Evolutionary conservation across 1,140 invertebrate genomes (phyloP).

Genomic region (Ceratosolen solmsi): DNA sequence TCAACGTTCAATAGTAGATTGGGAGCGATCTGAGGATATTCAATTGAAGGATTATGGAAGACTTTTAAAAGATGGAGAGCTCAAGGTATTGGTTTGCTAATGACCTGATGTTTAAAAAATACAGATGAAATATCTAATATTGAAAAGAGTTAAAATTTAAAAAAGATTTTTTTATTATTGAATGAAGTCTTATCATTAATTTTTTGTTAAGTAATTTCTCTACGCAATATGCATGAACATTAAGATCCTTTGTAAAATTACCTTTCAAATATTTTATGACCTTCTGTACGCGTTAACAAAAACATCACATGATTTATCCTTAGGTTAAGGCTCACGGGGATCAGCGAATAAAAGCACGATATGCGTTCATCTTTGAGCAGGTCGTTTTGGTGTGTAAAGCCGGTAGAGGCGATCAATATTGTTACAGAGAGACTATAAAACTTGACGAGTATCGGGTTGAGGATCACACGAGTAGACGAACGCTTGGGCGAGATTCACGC

Average conservation of each 20-base stretch:
- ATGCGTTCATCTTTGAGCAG: slow-evolving; percentile 98
- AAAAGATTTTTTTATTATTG: too few relatives aligned
- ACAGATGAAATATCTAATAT: not conserved
- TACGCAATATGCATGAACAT: too few relatives aligned
- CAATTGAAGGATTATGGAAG: slow-evolving; percentile 91
- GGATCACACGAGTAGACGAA: slow-evolving; percentile 79
- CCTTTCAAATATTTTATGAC: too few relatives aligned
- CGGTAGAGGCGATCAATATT: slow-evolving; percentile 91
- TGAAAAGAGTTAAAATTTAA: too few relatives aligned
- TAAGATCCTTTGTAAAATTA: too few relatives aligned
- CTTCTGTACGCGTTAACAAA: not conserved
- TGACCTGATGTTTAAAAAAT: too few relatives aligned
- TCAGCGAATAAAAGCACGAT: slow-evolving; percentile 87
- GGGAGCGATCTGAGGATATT: slow-evolving; percentile 85
- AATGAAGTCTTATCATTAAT: too few relatives aligned
- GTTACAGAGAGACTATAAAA: slow-evolving; percentile 88
- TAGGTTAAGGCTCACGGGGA: slow-evolving; percentile 89
- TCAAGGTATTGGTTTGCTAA: slow-evolving; percentile 79
- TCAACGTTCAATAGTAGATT: slow-evolving; percentile 87
- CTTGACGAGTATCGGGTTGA: slow-evolving; percentile 91
- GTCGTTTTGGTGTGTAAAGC: slow-evolving; percentile 96
- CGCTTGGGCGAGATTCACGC: slow-evolving; percentile 79
- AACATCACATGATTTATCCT: not conserved
- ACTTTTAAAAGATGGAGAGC: slow-evolving; percentile 92
- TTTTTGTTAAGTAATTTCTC: too few relatives aligned